Conservation (phyloP, 2,113 vertebrate species). For the Leptocoma aspasia region DNA sequence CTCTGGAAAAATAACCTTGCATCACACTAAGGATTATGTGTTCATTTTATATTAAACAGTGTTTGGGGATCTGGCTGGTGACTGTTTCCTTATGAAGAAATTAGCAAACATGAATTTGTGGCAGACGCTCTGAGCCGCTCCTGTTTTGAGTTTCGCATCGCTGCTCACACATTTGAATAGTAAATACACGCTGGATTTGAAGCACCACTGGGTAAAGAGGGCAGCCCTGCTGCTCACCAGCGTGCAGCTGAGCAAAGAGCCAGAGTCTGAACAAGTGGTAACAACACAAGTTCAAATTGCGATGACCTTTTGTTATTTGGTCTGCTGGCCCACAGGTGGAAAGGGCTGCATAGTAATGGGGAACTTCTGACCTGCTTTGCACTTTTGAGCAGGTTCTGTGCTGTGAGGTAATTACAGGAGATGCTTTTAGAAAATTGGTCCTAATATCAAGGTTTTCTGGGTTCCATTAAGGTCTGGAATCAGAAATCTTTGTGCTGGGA, state of each 20-base stretch:
- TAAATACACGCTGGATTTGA: background rate
- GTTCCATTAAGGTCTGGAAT: background rate
- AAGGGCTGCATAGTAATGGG: background rate
- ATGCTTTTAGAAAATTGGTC: background rate
- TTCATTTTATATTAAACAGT: background rate
- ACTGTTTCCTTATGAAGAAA: background rate
- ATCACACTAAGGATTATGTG: background rate
- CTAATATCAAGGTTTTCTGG: background rate
- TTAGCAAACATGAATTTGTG: background rate
- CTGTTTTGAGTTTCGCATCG: background rate
- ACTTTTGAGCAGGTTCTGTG: background rate
- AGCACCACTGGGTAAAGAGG: background rate
- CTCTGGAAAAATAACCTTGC: background rate
- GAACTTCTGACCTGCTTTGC: background rate
- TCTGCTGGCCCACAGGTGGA: background rate
- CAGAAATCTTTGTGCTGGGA: background rate
- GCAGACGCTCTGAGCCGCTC: background rate
- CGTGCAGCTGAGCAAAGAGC: background rate
- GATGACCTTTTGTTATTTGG: conserved; percentile 7
- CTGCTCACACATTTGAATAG: background rate
- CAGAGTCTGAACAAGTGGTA: background rate
- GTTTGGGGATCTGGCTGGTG: background rate
- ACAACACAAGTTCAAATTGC: background rate
- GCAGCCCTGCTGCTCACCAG: background rate
- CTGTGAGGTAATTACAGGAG: background rate